A percentile compares a stretch with the other conserved stretches of the same genome.
Evolutionary conservation across 2,113 vertebrate species (phyloP).

Genomic region (Pseudorasbora parva): DNA sequence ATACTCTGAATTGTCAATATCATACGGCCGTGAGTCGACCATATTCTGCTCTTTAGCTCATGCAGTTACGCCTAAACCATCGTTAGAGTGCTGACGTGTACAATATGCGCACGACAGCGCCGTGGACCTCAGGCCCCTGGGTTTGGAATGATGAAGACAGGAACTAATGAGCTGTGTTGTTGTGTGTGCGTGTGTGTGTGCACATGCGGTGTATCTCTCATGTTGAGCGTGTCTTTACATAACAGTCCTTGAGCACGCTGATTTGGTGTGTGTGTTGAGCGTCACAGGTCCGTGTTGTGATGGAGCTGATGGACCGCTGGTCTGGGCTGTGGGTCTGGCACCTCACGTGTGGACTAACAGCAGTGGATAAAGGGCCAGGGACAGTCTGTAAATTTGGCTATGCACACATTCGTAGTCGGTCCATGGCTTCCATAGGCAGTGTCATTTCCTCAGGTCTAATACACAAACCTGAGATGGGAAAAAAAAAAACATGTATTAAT

Average conservation of each 20-base stretch:
- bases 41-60: slow-evolving; percentile 54
- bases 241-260: slow-evolving; percentile 70
- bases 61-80: slow-evolving; percentile 71
- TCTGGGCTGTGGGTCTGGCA: slow-evolving; percentile 84
- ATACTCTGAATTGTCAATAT: slow-evolving; percentile 27
- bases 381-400: slow-evolving; percentile 99
- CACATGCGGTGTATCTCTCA: slow-evolving; percentile 65
- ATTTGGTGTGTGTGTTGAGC: slow-evolving; percentile 33
- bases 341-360: slow-evolving; percentile 85
- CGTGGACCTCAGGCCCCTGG: slow-evolving; percentile 67
- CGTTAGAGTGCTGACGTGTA: slow-evolving; percentile 83
- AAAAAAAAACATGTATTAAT: not conserved
- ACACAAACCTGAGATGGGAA: slow-evolving; percentile 90
- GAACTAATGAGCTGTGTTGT: slow-evolving; percentile 68
- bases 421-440: slow-evolving; percentile 91
- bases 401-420: slow-evolving; percentile 99
- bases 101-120: slow-evolving; percentile 85
- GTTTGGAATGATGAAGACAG: slow-evolving; percentile 63
- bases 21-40: not conserved
- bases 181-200: slow-evolving; percentile 78
- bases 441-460: slow-evolving; percentile 99
- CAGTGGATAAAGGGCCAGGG: slow-evolving; percentile 89
- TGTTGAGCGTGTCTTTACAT: slow-evolving; percentile 63
- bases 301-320: slow-evolving; percentile 80
- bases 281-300: slow-evolving; percentile 59